These are phyloP conservation scores for Poecilia wingei DNA, from an alignment of 2,797 vertebrate genomes.

Conservation along the genomic window DNA sequence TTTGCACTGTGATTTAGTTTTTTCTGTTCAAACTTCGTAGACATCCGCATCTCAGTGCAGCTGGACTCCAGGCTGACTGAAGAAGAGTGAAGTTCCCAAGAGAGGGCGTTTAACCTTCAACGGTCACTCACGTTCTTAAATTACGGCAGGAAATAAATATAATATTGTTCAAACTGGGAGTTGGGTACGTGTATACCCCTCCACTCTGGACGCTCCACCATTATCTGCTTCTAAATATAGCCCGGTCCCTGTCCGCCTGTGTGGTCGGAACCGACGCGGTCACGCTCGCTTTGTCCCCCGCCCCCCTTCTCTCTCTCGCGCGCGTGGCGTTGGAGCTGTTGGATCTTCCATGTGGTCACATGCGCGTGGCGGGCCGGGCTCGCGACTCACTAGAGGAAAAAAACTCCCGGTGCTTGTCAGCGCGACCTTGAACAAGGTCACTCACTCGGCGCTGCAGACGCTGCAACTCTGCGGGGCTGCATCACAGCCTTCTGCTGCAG, in stretches of 20 bases:
- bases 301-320: neutral
- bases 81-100: conserved; percentile 34
- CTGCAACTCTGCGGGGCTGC: conserved; percentile 80
- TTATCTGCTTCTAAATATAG: conserved; percentile 34
- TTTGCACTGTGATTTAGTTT: neutral
- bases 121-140: neutral
- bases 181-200: neutral
- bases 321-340: conserved; percentile 26
- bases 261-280: conserved; percentile 19
- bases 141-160: neutral
- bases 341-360: conserved; percentile 34
- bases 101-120: conserved; percentile 26
- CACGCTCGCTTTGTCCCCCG: neutral
- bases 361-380: conserved; percentile 23
- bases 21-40: conserved; percentile 33
- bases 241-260: conserved; percentile 25
- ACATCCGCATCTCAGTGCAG: conserved; percentile 54
- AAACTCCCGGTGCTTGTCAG: conserved; percentile 79
- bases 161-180: neutral
- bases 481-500: conserved; percentile 71
- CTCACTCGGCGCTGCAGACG: conserved; percentile 78
- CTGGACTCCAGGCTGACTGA: conserved; percentile 31
- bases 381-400: conserved; percentile 44
- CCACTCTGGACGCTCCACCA: neutral
- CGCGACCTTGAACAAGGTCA: conserved; percentile 87